A percentile compares a stretch with the other conserved stretches of the same genome.
phyloP scores from a whole-genome alignment of 2,113 vertebrate species.

The Urocolius indicus region DNA sequence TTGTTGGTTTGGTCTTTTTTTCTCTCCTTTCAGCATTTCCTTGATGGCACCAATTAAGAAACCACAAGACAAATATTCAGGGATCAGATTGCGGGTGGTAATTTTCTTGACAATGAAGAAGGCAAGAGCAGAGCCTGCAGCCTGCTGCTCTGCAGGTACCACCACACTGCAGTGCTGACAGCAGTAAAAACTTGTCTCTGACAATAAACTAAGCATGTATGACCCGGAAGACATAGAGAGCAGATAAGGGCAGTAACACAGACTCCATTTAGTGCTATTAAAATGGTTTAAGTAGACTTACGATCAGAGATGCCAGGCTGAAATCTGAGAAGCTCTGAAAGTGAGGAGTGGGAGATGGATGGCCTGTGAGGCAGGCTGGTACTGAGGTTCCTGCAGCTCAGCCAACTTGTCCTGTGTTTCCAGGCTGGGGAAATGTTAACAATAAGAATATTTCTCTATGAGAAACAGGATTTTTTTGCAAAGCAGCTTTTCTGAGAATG shows the following conservation, averaged over 20 bases:
- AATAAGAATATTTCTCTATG: neutral
- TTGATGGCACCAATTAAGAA: conserved; percentile 65
- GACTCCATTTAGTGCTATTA: conserved; percentile 70
- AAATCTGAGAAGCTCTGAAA: conserved; percentile 40
- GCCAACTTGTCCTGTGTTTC: rapidly evolving
- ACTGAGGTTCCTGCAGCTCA: neutral
- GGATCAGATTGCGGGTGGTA: conserved; percentile 56
- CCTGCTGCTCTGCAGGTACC: conserved; percentile 70
- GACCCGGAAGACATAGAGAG: conserved; percentile 67
- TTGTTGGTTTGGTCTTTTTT: neutral
- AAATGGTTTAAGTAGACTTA: conserved; percentile 63
- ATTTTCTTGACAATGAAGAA: conserved; percentile 50
- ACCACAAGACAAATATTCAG: conserved; percentile 43
- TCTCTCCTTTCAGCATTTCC: neutral
- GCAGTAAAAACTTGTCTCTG: conserved; percentile 71
- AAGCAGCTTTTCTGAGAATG: neutral
- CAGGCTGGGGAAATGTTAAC: neutral
- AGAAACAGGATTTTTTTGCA: neutral
- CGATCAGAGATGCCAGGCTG: conserved; percentile 49
- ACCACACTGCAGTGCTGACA: conserved; percentile 68
- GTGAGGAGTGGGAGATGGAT: conserved; percentile 52
- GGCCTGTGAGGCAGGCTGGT: neutral
- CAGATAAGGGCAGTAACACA: conserved; percentile 63
- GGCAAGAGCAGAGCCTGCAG: conserved; percentile 55
- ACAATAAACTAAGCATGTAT: conserved; percentile 71